phyloP scores from a whole-genome alignment of 2,888 invertebrate genomes.

The Cephus pygmeus region DNA sequence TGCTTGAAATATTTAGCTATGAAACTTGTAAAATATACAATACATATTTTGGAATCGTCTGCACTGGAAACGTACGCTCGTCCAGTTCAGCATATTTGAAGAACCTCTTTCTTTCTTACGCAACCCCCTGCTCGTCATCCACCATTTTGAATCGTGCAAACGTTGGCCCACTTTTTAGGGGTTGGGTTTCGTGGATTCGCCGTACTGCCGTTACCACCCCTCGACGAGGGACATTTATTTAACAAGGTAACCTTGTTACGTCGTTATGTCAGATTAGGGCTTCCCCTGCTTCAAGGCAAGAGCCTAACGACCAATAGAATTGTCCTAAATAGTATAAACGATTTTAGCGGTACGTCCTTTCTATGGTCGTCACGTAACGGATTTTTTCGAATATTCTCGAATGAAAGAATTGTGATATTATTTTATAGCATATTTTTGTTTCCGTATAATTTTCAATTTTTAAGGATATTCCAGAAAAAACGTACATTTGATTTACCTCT shows the following conservation, averaged over 20 bases:
- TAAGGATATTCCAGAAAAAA: background rate
- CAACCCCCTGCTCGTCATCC: slow-evolving; percentile 21
- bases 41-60: background rate
- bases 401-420: background rate
- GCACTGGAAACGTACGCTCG: background rate
- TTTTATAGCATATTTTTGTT: background rate
- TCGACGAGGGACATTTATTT: slow-evolving; percentile 55
- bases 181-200: slow-evolving; percentile 43
- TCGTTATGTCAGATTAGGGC: slow-evolving; percentile 57
- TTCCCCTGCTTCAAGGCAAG: slow-evolving; percentile 46
- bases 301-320: slow-evolving; percentile 58
- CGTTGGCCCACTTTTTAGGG: slow-evolving; percentile 57
- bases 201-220: slow-evolving; percentile 42
- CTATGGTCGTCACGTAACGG: background rate
- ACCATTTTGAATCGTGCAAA: slow-evolving; percentile 53
- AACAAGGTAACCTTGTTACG: slow-evolving; percentile 60
- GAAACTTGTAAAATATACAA: background rate
- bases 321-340: slow-evolving; percentile 42
- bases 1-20: background rate
- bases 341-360: slow-evolving; percentile 27
- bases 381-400: background rate
- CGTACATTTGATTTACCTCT: background rate
- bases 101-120: background rate
- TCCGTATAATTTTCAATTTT: background rate
- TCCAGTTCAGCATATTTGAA: background rate